Percentiles rank a stretch among this genome's conserved stretches.
phyloP scores from a whole-genome alignment of 1,140 invertebrate genomes.

The Drosophila ananassae region DNA sequence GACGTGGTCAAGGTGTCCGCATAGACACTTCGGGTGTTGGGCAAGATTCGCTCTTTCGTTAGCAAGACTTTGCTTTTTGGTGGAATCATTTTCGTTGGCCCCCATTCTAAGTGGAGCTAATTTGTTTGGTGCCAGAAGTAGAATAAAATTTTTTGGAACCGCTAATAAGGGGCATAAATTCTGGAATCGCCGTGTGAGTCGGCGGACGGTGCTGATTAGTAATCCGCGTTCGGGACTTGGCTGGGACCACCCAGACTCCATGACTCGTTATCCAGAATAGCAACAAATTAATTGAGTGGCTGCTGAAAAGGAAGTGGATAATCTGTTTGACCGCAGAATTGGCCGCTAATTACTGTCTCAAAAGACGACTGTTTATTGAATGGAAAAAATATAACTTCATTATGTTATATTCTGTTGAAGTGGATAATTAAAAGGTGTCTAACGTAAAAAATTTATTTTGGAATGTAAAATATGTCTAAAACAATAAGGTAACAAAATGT shows the following conservation, averaged over 20 bases:
- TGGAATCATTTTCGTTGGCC: slow-evolving; percentile 70
- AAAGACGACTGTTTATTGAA: background rate
- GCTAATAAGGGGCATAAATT: slow-evolving; percentile 79
- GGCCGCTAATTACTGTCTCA: slow-evolving; percentile 1
- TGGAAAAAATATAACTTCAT: too few relatives aligned
- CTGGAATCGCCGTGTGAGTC: slow-evolving; percentile 44
- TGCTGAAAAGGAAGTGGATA: slow-evolving; percentile 47
- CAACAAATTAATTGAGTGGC: slow-evolving; percentile 50
- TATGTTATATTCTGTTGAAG: too few relatives aligned
- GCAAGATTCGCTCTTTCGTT: slow-evolving; percentile 59
- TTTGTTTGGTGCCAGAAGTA: slow-evolving; percentile 68
- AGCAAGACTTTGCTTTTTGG: slow-evolving; percentile 49
- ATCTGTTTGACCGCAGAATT: slow-evolving; percentile 28
- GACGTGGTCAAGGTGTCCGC: slow-evolving; percentile 67
- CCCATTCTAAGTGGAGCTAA: slow-evolving; percentile 68
- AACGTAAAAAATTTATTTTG: too few relatives aligned
- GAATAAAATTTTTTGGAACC: slow-evolving; percentile 67
- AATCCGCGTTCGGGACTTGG: slow-evolving; percentile 60
- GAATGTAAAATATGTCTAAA: too few relatives aligned
- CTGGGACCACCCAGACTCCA: slow-evolving; percentile 57
- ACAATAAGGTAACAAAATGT: too few relatives aligned
- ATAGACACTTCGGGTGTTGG: slow-evolving; percentile 82
- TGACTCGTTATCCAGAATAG: slow-evolving; percentile 19
- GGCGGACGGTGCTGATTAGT: slow-evolving; percentile 57
- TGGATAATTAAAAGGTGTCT: too few relatives aligned